These are phyloP conservation scores for Spheniscus mendiculus DNA, from an alignment of 2,113 vertebrate species.

Conservation along the genomic window DNA sequence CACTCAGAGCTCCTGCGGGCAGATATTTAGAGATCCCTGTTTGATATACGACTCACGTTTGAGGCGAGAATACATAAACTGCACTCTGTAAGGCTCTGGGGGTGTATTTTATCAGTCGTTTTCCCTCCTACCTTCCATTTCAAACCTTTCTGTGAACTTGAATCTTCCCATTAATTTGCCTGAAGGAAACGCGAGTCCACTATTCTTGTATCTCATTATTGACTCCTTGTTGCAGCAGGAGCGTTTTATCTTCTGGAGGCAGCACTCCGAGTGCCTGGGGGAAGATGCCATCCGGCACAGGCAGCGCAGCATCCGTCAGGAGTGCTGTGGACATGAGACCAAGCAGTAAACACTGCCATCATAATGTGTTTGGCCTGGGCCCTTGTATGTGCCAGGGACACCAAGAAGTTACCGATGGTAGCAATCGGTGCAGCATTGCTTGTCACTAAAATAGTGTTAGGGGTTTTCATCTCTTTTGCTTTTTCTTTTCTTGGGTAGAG, in stretches of 20 bases:
- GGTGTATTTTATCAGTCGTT: not conserved
- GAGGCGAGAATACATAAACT: not conserved
- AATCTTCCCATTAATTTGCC: not conserved
- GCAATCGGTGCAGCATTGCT: not conserved
- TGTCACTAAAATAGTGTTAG: not conserved
- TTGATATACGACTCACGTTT: not conserved
- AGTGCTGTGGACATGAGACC: not conserved
- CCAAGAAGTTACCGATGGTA: not conserved
- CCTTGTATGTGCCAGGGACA: not conserved
- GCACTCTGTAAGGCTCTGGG: not conserved
- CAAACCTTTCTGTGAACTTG: not conserved
- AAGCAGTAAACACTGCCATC: not conserved
- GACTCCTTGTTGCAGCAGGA: not conserved
- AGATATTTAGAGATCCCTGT: not conserved
- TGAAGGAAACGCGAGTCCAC: not conserved
- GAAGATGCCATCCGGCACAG: accelerated
- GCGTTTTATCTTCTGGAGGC: not conserved
- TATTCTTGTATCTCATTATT: not conserved
- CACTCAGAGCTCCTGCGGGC: not conserved
- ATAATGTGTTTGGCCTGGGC: accelerated
- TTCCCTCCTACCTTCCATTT: conserved; percentile 12
- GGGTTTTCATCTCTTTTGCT: not conserved
- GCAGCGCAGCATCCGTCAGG: not conserved
- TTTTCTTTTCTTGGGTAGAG: not conserved
- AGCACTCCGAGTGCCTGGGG: not conserved